These are phyloP conservation scores for Nephotettix cincticeps DNA, from an alignment of 1,140 invertebrate species.

Conservation along the genomic window DNA sequence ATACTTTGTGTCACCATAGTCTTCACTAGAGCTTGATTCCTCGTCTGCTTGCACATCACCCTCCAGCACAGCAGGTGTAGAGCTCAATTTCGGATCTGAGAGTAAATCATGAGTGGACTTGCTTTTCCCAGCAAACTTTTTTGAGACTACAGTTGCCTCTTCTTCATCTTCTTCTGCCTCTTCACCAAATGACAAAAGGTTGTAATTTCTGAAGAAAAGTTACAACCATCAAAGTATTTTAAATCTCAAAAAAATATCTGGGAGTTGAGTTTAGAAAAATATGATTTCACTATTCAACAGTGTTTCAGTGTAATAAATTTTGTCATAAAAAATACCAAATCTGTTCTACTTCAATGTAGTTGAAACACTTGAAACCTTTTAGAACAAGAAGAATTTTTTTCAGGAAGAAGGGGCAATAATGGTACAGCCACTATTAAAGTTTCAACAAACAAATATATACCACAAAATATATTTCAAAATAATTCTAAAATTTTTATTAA, in stretches of 20 bases:
- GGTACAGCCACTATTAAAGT: too few species aligned
- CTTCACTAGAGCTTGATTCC: slow-evolving; percentile 3
- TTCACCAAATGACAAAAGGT: slow-evolving; percentile 93
- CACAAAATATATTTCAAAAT: too few species aligned
- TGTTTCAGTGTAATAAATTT: too few species aligned
- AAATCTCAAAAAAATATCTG: too few species aligned
- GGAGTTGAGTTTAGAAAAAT: too few species aligned
- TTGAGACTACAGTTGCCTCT: slow-evolving; percentile 68
- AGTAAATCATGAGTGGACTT: slow-evolving; percentile 94
- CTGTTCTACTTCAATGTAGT: slow-evolving; percentile 23
- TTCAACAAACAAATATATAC: too few species aligned
- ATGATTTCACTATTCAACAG: too few species aligned
- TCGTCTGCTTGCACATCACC: slow-evolving; percentile 22
- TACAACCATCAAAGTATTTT: background rate
- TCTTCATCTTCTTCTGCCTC: slow-evolving; percentile 98
- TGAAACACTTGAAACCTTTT: too few species aligned
- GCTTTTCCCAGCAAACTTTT: slow-evolving; percentile 61
- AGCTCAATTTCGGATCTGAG: slow-evolving; percentile 87
- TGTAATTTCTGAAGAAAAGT: slow-evolving; percentile 94
- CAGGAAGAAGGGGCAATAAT: too few species aligned
- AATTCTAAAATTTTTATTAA: too few species aligned
- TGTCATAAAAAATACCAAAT: background rate
- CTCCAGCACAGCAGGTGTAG: slow-evolving; percentile 55
- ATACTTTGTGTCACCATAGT: slow-evolving; percentile 7
- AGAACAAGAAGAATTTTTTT: too few species aligned